These are phyloP conservation scores for Nibea albiflora DNA, from an alignment of 2,113 vertebrate species.

Conservation along the genomic window DNA sequence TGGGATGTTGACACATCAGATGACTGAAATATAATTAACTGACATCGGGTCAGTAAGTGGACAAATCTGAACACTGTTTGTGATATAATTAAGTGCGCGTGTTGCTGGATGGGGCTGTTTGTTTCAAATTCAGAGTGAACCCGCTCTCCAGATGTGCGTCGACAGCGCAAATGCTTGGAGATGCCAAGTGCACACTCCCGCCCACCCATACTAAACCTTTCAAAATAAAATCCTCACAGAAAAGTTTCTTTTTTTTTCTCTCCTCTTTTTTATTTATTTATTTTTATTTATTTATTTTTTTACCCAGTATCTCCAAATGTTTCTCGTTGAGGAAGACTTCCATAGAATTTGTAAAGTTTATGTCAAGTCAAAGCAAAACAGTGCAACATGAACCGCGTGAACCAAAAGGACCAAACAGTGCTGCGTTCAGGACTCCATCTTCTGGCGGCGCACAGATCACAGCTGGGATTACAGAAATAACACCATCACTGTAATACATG, in stretches of 20 bases:
- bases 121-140: conserved; percentile 36
- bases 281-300: no score
- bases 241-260: background rate
- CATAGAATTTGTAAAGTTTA: background rate
- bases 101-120: conserved; percentile 1
- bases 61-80: background rate
- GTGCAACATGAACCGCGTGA: background rate
- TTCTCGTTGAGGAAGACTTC: background rate
- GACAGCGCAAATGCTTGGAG: conserved; percentile 40
- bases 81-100: background rate
- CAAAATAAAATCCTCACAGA: conserved; percentile 42
- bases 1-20: background rate
- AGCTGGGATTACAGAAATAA: background rate
- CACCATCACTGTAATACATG: no score
- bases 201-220: conserved; percentile 14
- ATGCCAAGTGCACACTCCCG: conserved; percentile 45
- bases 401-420: background rate
- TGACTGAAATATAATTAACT: background rate
- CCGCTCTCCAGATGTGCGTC: conserved; percentile 65
- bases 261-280: background rate
- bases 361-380: no score
- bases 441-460: conserved; percentile 38
- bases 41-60: background rate
- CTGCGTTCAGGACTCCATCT: conserved; percentile 49
- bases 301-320: rapidly evolving